These are phyloP conservation scores for Parnassius glacialis DNA, from an alignment of 2,888 invertebrate genomes.

Conservation along the genomic window DNA sequence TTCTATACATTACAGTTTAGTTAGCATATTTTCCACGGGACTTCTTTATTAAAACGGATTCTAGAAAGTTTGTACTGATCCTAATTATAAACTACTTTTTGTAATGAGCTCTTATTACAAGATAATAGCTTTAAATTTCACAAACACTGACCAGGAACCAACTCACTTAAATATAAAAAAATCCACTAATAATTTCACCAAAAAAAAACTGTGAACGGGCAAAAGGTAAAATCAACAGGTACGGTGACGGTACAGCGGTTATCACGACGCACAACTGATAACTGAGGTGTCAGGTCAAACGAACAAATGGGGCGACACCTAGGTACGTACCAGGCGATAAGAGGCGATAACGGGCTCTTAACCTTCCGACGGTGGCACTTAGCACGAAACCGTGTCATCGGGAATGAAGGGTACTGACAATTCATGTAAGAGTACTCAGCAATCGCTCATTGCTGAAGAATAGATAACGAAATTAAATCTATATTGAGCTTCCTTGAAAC, in stretches of 20 bases:
- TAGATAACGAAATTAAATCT: conserved; percentile 1
- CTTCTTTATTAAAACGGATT: no score
- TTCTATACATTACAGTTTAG: no score
- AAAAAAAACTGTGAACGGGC: conserved; percentile 34
- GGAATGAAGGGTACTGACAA: conserved; percentile 21
- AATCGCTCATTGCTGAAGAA: conserved; percentile 1
- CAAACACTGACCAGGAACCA: background rate
- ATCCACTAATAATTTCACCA: conserved; percentile 27
- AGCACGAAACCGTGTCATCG: conserved; percentile 25
- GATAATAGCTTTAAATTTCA: background rate
- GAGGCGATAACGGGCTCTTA: conserved; percentile 76
- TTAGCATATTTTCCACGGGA: no score
- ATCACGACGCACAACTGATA: conserved; percentile 75
- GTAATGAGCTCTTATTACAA: no score
- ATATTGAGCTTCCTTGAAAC: background rate
- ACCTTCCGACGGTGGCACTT: conserved; percentile 62
- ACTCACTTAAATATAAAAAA: background rate
- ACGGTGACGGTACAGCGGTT: conserved; percentile 61
- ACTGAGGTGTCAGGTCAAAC: conserved; percentile 80
- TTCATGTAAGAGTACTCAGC: conserved; percentile 1
- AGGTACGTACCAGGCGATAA: conserved; percentile 68
- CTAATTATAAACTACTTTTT: no score
- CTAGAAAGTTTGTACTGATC: no score
- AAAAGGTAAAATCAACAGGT: conserved; percentile 70
- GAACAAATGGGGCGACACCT: conserved; percentile 75